Conservation (phyloP, 2,797 vertebrate species). For the Apogon talboti region DNA sequence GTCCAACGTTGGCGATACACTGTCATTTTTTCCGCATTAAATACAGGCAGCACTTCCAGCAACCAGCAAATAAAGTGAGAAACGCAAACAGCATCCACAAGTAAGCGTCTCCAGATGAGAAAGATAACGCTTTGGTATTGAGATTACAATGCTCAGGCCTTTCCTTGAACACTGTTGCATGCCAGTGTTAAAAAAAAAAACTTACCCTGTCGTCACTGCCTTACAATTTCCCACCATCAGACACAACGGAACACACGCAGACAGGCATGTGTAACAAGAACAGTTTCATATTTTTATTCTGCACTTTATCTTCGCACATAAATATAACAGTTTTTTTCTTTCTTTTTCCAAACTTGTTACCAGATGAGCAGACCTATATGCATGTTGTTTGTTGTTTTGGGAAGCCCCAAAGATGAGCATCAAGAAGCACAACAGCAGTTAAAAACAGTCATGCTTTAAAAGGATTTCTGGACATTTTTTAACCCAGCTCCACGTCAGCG, state of each 20-base stretch:
- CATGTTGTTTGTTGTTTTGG: slow-evolving; percentile 31
- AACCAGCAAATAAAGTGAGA: slow-evolving; percentile 31
- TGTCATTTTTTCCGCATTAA: slow-evolving; percentile 14
- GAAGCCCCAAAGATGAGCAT: slow-evolving; percentile 44
- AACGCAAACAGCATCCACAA: not conserved
- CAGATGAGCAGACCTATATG: slow-evolving; percentile 28
- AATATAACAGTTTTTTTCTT: not conserved
- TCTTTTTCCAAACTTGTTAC: not conserved
- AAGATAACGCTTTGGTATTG: slow-evolving; percentile 16
- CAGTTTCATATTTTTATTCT: slow-evolving; percentile 29
- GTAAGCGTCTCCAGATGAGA: not conserved
- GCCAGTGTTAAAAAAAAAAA: slow-evolving; percentile 18
- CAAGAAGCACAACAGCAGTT: slow-evolving; percentile 56
- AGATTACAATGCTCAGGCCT: slow-evolving; percentile 44
- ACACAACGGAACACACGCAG: slow-evolving; percentile 25
- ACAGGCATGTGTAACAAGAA: slow-evolving; percentile 50
- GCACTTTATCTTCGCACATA: slow-evolving; percentile 42
- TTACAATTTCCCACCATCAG: slow-evolving; percentile 34
- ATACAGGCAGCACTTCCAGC: slow-evolving; percentile 2
- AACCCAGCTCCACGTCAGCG: slow-evolving; percentile 21
- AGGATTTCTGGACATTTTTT: slow-evolving; percentile 3
- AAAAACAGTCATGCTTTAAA: not conserved
- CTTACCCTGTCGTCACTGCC: slow-evolving; percentile 42
- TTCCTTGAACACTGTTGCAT: slow-evolving; percentile 40
- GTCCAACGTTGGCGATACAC: slow-evolving; percentile 4